Base-by-base conservation (phyloP, 92 coral and sea anemone genomes). In the Scolanthus callimorphus region DNA sequence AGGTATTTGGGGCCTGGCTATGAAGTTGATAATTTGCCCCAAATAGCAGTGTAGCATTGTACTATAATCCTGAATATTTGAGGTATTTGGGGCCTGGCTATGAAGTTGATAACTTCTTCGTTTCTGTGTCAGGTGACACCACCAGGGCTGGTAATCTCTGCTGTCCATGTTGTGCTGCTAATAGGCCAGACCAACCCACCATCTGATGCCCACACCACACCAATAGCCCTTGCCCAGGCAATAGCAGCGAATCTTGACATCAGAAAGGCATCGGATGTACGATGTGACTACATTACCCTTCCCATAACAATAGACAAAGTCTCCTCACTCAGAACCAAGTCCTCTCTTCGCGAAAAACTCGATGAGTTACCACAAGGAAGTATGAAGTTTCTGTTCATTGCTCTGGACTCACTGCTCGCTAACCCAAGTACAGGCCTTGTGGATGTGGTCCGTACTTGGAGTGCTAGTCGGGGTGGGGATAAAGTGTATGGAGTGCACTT, bases 11-110 rank as follows among this genome's bases (percentile, higher is more conserved):
- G n/a, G n/a, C n/a, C n/a, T n/a, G n/a, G n/a, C n/a, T n/a, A n/a
- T 96, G 34, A 78, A 88, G 55, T 63, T n/a, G n/a, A n/a, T n/a
- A n/a, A n/a, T 71, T 73, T 17, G 27, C 30, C 20, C 3, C 24
- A 91, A 96, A 96, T 91, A 6, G 71, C 91, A 34, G 86, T 88
- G 1, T 91, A n/a, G n/a, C n/a, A n/a, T n/a, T n/a, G n/a, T n/a
- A n/a, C n/a, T n/a, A n/a, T n/a, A n/a, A n/a, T n/a, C n/a, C n/a
- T n/a, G n/a, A n/a, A n/a, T n/a, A n/a, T n/a, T n/a, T n/a, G n/a
- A n/a, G n/a, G n/a, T n/a, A n/a, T n/a, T n/a, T n/a, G n/a, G n/a
- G n/a, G n/a, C n/a, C n/a, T n/a, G n/a, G n/a, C n/a, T n/a, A n/a
- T 96, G 34, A 78, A 88, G 55, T 63, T 70, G 59, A 96, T 91